Evolutionary conservation across 2,797 vertebrate species (phyloP), one percentile per base, ranked within the genome.

Genomic region (Euphonia xanthogaster): DNA sequence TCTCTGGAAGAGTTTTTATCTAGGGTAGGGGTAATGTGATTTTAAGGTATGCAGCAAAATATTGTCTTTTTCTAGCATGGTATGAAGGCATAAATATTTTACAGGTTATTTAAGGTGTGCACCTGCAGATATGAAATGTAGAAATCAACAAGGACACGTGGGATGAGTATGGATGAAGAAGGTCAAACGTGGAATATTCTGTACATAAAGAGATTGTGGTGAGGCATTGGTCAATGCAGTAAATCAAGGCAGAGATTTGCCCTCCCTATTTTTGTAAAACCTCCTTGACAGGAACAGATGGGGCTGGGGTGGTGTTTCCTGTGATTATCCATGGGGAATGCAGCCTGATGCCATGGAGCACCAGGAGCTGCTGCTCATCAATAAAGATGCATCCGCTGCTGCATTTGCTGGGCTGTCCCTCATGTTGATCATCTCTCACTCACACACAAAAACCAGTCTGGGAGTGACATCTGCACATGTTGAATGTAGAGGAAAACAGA

Each of bases 341-440:
- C 76, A 66, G 71, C 81, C 90, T 45, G 68, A 55, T 74, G 78
- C 86, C 11, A 1, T 3, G 7, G 67, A 71, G 71, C 93, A 60
- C 84, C 95, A 90, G 80, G 51, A 50, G 9, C 91, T 71, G 92
- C 90, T 86, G 18, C 95, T 91, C 93, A 74, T 54, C 94, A 54
- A 6, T 23, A 30, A 42, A 66, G 80, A 40, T 47, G 39, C 75
- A 79, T 47, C 75, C 30, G 1, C 71, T 77, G 63, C 61, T 65
- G 85, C 51, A 3, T 75, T 82, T 53, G 31, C 95, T 76, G 75
- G 90, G 77, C 72, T 86, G 68, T 77, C 81, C 75, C 75, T 80
- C 79, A 5, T 21, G 58, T 16, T 50, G 53, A 44, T 74, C 68
- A n/a, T 84, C 93, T 77, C 84, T 84, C 90, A 58, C 86, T 42